Evolutionary conservation across 2,113 vertebrate genomes (phyloP).

Genomic region (Mormyrus lacerda): DNA sequence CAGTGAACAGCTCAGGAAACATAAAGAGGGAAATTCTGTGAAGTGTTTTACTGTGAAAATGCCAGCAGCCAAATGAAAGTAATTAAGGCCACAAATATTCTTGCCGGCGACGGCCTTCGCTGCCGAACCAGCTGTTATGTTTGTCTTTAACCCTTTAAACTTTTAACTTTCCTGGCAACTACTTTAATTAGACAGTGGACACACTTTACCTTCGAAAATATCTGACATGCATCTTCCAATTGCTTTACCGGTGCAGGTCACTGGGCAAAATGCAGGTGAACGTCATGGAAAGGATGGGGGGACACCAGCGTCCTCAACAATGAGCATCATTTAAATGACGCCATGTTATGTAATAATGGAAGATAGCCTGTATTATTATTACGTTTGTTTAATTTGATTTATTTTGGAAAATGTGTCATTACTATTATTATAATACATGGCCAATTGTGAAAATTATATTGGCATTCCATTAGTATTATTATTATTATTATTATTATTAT

Average conservation of each 20-base stretch:
- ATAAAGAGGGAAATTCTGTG: constrained; percentile 56
- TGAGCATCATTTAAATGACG: not conserved
- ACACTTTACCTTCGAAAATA: not conserved
- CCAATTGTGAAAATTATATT: not conserved
- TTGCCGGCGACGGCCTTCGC: constrained; percentile 48
- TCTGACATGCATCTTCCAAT: not conserved
- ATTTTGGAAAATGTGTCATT: not conserved
- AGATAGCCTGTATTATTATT: not conserved
- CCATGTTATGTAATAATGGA: not conserved
- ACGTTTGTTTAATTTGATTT: not conserved
- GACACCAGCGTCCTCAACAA: not conserved
- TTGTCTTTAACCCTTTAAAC: not conserved
- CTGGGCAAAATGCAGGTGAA: not conserved
- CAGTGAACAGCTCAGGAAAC: constrained; percentile 53
- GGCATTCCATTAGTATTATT: not conserved
- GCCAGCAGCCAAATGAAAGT: constrained; percentile 33
- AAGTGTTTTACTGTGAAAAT: constrained; percentile 54
- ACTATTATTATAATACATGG: not conserved
- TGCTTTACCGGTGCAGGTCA: not conserved
- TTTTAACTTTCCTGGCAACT: not conserved
- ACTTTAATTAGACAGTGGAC: not conserved
- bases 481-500: too few species aligned
- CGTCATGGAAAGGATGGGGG: not conserved
- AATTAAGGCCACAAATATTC: constrained; percentile 49
- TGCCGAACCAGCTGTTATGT: constrained; percentile 32